Conservation (phyloP, 1,140 invertebrate genomes). For the Anoplophora glabripennis region DNA sequence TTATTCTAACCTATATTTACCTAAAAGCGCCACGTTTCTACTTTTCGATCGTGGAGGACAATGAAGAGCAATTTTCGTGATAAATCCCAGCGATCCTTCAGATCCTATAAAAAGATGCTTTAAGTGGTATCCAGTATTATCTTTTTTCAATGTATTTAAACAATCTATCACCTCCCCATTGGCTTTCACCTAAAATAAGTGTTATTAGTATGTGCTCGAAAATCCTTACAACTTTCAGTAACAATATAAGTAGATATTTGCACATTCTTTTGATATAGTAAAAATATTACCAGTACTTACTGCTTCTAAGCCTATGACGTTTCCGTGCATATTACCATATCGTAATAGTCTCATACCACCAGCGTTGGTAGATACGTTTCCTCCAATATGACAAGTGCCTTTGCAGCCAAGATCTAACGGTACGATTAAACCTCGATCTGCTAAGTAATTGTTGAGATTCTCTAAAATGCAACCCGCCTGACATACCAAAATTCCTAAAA, state of each 20-base stretch:
- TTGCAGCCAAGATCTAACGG: slow-evolving; percentile 96
- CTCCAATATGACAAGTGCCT: slow-evolving; percentile 95
- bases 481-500: slow-evolving; percentile 75
- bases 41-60: slow-evolving; percentile 80
- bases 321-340: slow-evolving; percentile 94
- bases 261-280: neutral
- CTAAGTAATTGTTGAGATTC: slow-evolving; percentile 73
- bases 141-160: slow-evolving; percentile 85
- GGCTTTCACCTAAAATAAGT: slow-evolving; percentile 72
- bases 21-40: slow-evolving; percentile 83
- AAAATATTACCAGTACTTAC: slow-evolving; percentile 55
- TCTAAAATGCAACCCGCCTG: slow-evolving; percentile 92
- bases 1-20: slow-evolving; percentile 52
- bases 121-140: slow-evolving; percentile 96
- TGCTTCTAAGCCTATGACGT: slow-evolving; percentile 85
- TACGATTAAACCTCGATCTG: slow-evolving; percentile 77
- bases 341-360: slow-evolving; percentile 87
- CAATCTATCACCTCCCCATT: slow-evolving; percentile 85
- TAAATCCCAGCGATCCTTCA: slow-evolving; percentile 92
- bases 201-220: neutral
- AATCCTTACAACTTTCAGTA: neutral
- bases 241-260: neutral
- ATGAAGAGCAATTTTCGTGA: slow-evolving; percentile 89
- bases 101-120: slow-evolving; percentile 97
- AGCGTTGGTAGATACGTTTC: slow-evolving; percentile 95